Conservation (phyloP, 1,140 invertebrate genomes). For the Ostrea denselamellosa region DNA sequence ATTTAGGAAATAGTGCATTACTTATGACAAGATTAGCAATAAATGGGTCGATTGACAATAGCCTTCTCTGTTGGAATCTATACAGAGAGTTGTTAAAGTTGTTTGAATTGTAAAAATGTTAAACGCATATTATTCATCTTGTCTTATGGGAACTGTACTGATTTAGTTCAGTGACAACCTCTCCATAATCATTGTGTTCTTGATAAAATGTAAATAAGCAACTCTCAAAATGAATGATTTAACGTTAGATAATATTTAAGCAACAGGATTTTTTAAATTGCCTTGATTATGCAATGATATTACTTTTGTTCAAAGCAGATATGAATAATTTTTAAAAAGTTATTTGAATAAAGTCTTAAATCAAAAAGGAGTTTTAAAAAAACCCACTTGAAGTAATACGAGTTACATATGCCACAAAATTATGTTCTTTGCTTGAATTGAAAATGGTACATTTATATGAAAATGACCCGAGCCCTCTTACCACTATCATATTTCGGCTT, state of each 20-base stretch:
- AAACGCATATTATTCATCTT: too few relatives aligned
- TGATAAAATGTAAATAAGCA: too few relatives aligned
- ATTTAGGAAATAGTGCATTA: constrained; percentile 19
- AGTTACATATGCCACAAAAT: constrained; percentile 13
- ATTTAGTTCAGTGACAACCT: too few relatives aligned
- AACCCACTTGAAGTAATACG: neutral
- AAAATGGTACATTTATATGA: constrained; percentile 31
- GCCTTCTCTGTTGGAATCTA: neutral
- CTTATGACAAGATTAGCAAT: constrained; percentile 15
- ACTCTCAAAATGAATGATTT: too few relatives aligned
- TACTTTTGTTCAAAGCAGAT: neutral
- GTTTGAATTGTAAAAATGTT: too few relatives aligned
- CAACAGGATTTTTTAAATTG: neutral
- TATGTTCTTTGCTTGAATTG: constrained; percentile 23
- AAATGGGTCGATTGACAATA: neutral
- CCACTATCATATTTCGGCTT: constrained; percentile 30
- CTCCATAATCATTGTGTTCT: too few relatives aligned
- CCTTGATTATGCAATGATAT: neutral
- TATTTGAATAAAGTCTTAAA: neutral
- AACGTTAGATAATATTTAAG: too few relatives aligned
- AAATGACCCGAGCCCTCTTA: neutral
- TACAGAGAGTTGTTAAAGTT: neutral
- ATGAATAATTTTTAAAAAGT: neutral
- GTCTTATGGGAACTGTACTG: too few relatives aligned
- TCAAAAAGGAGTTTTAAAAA: neutral